A percentile compares a stretch with the other conserved stretches of the same genome.
These are phyloP conservation scores for Latrodectus elegans DNA, from an alignment of 2,888 invertebrate species.

Conservation along the genomic window DNA sequence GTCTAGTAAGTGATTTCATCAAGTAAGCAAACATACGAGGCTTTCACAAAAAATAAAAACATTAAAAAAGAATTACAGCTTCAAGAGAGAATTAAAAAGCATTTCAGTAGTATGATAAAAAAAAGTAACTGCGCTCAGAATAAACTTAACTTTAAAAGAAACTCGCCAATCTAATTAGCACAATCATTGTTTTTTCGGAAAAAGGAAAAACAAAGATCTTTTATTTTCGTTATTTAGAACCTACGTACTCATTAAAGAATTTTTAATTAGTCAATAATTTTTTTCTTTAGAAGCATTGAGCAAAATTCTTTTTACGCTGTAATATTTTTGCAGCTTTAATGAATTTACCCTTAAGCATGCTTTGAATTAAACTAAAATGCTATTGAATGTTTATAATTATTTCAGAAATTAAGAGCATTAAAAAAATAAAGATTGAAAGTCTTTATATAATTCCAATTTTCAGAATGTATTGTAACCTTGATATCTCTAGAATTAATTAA, in stretches of 20 bases:
- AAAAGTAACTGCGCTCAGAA: conserved; percentile 24
- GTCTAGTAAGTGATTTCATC: conserved; percentile 65
- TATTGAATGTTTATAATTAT: conserved; percentile 56
- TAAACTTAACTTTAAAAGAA: conserved; percentile 57
- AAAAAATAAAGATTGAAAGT: conserved; percentile 17
- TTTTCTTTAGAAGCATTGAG: conserved; percentile 45
- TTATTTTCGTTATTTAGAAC: conserved; percentile 59
- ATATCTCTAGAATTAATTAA: too few species aligned
- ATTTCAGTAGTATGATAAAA: conserved; percentile 8
- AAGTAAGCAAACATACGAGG: conserved; percentile 62
- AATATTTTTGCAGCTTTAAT: conserved; percentile 62
- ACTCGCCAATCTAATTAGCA: conserved; percentile 67
- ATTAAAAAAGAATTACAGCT: conserved; percentile 32
- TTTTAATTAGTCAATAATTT: conserved; percentile 68
- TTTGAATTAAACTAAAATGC: conserved; percentile 41
- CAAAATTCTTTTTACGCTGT: conserved; percentile 24
- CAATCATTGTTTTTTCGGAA: conserved; percentile 62
- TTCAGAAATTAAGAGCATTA: conserved; percentile 22
- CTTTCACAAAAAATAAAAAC: background rate
- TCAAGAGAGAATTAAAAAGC: conserved; percentile 25
- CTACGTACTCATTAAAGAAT: conserved; percentile 63
- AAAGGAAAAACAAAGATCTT: conserved; percentile 44
- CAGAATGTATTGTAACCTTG: background rate
- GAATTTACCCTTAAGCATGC: conserved; percentile 47
- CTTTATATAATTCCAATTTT: background rate